Percentiles rank a stretch among this genome's conserved stretches.
Evolutionary conservation across 1,140 invertebrate genomes (phyloP).

Genomic region (Cotesia chilonis): DNA sequence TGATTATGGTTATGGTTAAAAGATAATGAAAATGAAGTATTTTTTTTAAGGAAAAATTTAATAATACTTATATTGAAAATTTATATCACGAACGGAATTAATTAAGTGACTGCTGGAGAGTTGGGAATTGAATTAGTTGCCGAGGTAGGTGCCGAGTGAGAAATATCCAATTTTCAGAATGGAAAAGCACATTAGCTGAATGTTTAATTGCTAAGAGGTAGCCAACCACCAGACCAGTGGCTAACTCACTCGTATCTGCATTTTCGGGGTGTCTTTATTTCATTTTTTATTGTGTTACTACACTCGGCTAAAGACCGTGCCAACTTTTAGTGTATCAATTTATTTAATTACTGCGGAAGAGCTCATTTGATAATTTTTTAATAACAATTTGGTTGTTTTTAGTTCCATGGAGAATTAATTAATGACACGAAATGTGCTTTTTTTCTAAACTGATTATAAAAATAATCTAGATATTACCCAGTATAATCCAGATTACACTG

Average conservation of each 20-base stretch:
- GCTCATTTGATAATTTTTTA: too few relatives aligned
- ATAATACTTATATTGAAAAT: background rate
- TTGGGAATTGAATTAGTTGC: slow-evolving; percentile 22
- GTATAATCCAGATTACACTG: too few relatives aligned
- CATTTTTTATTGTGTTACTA: background rate
- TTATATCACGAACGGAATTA: background rate
- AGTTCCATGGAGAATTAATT: too few relatives aligned
- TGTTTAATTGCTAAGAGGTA: slow-evolving; percentile 60
- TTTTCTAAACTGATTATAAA: too few relatives aligned
- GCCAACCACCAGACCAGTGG: slow-evolving; percentile 45
- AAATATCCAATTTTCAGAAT: slow-evolving; percentile 64
- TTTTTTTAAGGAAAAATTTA: background rate
- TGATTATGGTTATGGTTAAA: background rate
- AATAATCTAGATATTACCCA: too few relatives aligned
- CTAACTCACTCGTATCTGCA: slow-evolving; percentile 18
- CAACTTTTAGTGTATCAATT: background rate
- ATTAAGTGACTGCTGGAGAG: background rate
- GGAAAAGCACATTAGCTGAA: slow-evolving; percentile 62
- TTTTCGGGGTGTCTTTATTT: background rate
- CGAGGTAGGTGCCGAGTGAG: slow-evolving; percentile 19
- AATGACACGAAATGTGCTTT: too few relatives aligned
- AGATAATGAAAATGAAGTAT: background rate
- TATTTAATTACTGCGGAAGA: too few relatives aligned
- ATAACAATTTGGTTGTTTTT: too few relatives aligned
- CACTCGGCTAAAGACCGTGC: background rate